Percentiles rank a stretch among this genome's conserved stretches.
These are phyloP conservation scores for Pica pica DNA, from an alignment of 2,113 vertebrate genomes.

Conservation along the genomic window DNA sequence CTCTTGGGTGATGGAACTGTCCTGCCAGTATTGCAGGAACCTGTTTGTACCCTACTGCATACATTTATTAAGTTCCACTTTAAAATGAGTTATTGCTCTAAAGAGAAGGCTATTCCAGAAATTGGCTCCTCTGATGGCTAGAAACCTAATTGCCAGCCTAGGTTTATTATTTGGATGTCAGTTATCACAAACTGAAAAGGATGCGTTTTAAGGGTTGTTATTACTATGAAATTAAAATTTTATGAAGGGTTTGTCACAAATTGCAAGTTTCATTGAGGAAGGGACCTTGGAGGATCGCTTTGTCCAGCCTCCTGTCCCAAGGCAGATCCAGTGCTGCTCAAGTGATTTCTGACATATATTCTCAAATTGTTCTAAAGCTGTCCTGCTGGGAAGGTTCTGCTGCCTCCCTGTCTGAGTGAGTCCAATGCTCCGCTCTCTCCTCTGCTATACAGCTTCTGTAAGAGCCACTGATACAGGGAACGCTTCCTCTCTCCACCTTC, in stretches of 20 bases:
- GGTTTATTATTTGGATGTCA: neutral
- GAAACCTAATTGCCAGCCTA: neutral
- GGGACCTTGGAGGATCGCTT: neutral
- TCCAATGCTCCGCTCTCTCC: rapidly evolving
- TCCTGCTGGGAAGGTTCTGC: neutral
- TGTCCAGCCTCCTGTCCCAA: neutral
- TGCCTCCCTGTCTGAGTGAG: rapidly evolving
- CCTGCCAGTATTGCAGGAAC: neutral
- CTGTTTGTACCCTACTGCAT: neutral
- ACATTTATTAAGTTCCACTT: neutral
- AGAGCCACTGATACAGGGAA: neutral
- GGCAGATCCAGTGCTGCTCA: neutral
- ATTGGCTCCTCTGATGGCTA: neutral
- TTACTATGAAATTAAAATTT: neutral
- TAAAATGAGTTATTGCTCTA: neutral
- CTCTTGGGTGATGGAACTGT: neutral
- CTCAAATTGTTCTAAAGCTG: neutral
- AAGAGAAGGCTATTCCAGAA: neutral
- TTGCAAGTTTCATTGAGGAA: neutral
- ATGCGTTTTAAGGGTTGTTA: neutral
- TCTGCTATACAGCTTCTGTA: neutral
- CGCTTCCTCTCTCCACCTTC: neutral
- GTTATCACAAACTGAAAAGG: neutral
- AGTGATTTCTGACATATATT: neutral
- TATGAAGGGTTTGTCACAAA: neutral